Percentiles rank a stretch among this genome's conserved stretches.
phyloP scores from a whole-genome alignment of 1,140 invertebrate genomes.

The Aphelenchoides fujianensis region DNA sequence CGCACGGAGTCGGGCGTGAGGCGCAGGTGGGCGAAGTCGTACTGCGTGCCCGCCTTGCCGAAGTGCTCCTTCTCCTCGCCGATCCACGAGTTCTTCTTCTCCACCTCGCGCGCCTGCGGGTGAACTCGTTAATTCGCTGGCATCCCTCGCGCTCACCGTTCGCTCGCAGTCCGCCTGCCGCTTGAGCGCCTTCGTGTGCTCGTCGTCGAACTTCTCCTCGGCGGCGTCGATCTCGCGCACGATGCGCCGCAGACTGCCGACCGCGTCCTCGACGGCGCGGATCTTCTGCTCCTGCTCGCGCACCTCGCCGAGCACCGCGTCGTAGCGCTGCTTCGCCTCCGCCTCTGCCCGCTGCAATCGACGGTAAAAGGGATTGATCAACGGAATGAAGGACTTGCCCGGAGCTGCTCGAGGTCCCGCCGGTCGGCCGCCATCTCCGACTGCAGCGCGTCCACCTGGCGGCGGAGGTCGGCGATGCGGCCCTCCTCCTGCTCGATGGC shows the following conservation, averaged over 20 bases:
- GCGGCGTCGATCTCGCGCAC: neutral
- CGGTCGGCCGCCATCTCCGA: neutral
- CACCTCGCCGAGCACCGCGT: neutral
- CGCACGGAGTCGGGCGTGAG: slow-evolving; percentile 34
- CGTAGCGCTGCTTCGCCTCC: neutral
- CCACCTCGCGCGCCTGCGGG: slow-evolving; percentile 25
- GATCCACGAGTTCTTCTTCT: slow-evolving; percentile 38
- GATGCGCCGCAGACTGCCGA: neutral
- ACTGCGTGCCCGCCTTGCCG: slow-evolving; percentile 32
- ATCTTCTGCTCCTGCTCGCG: neutral
- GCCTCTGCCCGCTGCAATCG: neutral
- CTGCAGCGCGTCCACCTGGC: slow-evolving; percentile 6
- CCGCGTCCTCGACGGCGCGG: neutral
- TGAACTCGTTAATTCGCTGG: neutral
- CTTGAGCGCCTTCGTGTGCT: neutral
- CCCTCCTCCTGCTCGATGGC: neutral
- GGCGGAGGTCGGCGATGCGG: neutral
- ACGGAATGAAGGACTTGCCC: neutral
- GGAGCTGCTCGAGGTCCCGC: neutral
- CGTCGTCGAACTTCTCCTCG: neutral
- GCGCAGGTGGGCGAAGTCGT: slow-evolving; percentile 49
- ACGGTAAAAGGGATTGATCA: neutral
- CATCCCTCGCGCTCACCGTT: neutral
- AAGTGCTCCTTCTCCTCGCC: slow-evolving; percentile 51
- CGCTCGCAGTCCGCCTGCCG: neutral